Conservation (phyloP, 2,113 vertebrate genomes). For the Tyrannus savana region DNA sequence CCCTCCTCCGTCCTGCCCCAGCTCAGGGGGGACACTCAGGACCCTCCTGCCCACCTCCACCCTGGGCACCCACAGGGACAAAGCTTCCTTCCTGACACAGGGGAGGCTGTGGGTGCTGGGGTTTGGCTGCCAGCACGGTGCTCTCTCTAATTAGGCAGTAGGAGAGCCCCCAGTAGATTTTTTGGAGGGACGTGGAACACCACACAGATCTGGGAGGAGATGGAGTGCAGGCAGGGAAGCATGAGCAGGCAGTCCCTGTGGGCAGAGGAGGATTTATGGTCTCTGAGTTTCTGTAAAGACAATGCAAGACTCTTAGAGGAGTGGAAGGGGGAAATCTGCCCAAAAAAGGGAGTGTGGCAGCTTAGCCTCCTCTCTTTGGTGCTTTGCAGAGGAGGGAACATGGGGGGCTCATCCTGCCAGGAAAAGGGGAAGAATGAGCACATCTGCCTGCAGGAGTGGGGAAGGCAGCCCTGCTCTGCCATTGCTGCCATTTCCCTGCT, state of each 20-base stretch:
- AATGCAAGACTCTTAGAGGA: neutral
- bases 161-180: neutral
- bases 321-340: neutral
- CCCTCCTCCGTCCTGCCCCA: neutral
- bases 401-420: neutral
- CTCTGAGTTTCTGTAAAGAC: neutral
- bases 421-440: neutral
- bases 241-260: neutral
- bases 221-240: neutral
- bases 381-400: neutral
- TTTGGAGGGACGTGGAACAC: neutral
- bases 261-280: neutral
- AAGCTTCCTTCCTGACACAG: neutral
- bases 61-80: accelerated
- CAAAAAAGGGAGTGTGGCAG: neutral
- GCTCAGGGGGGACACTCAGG: neutral
- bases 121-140: neutral
- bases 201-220: neutral
- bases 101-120: accelerated
- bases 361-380: neutral
- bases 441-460: accelerated
- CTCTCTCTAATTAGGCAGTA: neutral
- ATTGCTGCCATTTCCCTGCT: accelerated
- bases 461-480: neutral
- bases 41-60: neutral